Percentiles rank a stretch among this genome's conserved stretches.
These are phyloP conservation scores for Phylloscopus collybita DNA, from an alignment of 2,797 vertebrate species.

Conservation along the genomic window DNA sequence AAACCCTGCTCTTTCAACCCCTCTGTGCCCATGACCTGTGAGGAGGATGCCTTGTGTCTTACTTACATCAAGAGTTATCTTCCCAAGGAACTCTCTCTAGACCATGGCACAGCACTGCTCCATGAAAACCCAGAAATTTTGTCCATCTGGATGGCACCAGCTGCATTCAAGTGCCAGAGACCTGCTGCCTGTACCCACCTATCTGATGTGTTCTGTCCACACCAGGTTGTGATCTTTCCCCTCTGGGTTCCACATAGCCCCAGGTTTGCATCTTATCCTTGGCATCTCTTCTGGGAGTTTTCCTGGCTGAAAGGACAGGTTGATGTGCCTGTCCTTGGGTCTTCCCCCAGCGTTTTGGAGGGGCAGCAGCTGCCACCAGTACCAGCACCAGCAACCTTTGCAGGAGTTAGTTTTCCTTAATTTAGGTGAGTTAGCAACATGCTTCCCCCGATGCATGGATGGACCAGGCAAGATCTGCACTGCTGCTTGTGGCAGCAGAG, in stretches of 20 bases:
- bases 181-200: neutral
- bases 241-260: neutral
- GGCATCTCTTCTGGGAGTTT: neutral
- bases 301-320: neutral
- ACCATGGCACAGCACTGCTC: neutral
- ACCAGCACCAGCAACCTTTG: neutral
- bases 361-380: neutral
- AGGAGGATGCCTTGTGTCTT: rapidly evolving
- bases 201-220: neutral
- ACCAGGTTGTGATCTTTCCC: neutral
- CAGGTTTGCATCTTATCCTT: neutral
- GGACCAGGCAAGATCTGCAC: neutral
- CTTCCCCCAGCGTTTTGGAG: neutral
- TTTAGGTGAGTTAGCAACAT: neutral
- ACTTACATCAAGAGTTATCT: neutral
- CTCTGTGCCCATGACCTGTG: neutral
- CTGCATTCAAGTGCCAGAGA: neutral
- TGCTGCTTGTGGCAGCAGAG: neutral
- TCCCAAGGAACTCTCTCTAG: neutral
- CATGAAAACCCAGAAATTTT: rapidly evolving
- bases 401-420: neutral
- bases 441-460: neutral
- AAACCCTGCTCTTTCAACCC: neutral
- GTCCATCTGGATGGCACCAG: neutral
- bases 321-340: neutral